Conservation (phyloP, 2,888 invertebrate species). For the Tiliacea aurago region DNA sequence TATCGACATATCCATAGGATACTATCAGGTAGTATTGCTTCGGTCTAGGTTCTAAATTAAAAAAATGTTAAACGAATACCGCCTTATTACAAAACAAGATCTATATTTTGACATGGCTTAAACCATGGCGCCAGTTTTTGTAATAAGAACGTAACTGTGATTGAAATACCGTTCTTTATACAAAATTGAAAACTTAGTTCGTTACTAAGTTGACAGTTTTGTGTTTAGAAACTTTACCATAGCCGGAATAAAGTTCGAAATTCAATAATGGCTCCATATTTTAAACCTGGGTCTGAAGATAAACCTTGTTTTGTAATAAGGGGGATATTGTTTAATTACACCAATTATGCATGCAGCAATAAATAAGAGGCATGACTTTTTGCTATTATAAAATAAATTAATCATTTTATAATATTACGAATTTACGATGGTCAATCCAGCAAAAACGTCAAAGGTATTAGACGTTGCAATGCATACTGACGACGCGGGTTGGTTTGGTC, state of each 20-base stretch:
- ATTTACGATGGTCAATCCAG: background rate
- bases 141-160: too few species aligned
- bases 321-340: slow-evolving; percentile 7
- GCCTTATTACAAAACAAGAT: too few species aligned
- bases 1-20: background rate
- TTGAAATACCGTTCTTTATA: too few species aligned
- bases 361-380: slow-evolving; percentile 6
- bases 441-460: slow-evolving; percentile 21
- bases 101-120: too few species aligned
- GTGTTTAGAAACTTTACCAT: too few species aligned
- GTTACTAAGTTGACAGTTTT: too few species aligned
- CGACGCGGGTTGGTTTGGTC: background rate
- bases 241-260: too few species aligned
- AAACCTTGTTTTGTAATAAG: too few species aligned
- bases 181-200: too few species aligned
- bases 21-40: background rate
- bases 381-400: slow-evolving; percentile 18
- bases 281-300: too few species aligned
- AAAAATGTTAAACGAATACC: background rate
- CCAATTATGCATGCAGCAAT: slow-evolving; percentile 29
- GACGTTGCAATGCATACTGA: slow-evolving; percentile 21
- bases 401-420: slow-evolving; percentile 22
- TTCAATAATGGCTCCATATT: too few species aligned
- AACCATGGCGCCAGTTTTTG: too few species aligned
- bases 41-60: slow-evolving; percentile 2